Percentiles rank a stretch among this genome's conserved stretches.
phyloP scores from a whole-genome alignment of 37 sponge, comb jelly and placozoan genomes.

The Bolinopsis microptera region DNA sequence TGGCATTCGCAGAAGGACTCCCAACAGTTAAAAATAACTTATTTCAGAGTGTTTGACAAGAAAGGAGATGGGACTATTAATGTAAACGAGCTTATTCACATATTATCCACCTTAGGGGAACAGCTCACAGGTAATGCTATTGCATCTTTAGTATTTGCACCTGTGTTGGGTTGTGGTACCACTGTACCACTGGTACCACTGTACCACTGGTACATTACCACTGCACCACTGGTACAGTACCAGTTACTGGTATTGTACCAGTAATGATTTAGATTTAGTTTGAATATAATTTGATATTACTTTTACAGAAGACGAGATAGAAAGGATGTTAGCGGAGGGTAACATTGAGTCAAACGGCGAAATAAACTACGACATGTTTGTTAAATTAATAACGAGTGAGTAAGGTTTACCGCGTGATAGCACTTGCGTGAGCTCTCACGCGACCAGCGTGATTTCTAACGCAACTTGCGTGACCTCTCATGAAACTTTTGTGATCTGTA shows the following conservation, averaged over 20 bases:
- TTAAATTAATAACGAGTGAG: conserved; percentile 30
- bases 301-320: conserved; percentile 15
- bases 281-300: too few relatives aligned
- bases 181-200: too few relatives aligned
- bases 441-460: background rate
- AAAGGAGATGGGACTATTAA: conserved; percentile 27
- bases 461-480: background rate
- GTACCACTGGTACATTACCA: too few relatives aligned
- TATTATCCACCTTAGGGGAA: conserved; percentile 16
- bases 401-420: background rate
- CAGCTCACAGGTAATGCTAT: conserved; percentile 46
- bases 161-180: too few relatives aligned
- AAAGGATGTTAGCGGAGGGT: conserved; percentile 23
- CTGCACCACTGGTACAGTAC: too few relatives aligned
- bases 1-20: too few relatives aligned
- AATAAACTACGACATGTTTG: conserved; percentile 43
- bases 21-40: too few relatives aligned
- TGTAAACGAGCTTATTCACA: conserved; percentile 18
- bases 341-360: conserved; percentile 43
- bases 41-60: conserved; percentile 55
- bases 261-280: too few relatives aligned
- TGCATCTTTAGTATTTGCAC: too few relatives aligned
- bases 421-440: background rate
- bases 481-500: background rate
- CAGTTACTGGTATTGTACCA: too few relatives aligned